Conservation (phyloP, 2,888 invertebrate species). For the Dione vanillae region DNA sequence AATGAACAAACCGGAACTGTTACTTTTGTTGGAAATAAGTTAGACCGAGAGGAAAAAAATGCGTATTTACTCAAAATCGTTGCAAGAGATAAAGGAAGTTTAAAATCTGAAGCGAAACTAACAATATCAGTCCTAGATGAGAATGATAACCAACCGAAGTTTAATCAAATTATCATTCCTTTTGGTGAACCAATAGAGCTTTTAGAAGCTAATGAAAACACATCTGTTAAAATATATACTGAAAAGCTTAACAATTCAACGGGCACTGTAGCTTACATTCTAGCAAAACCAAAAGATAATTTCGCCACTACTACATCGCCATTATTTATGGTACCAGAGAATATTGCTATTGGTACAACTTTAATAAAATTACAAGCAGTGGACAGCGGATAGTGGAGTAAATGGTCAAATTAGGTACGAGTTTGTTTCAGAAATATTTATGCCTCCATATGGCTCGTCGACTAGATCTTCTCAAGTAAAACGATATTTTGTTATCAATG, state of each 20-base stretch:
- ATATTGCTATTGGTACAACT: constrained; percentile 87
- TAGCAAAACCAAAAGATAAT: constrained; percentile 71
- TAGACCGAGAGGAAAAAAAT: constrained; percentile 90
- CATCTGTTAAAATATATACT: constrained; percentile 73
- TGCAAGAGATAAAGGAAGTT: constrained; percentile 90
- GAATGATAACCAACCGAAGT: constrained; percentile 91
- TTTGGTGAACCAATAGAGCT: constrained; percentile 87
- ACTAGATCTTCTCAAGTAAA: constrained; percentile 80
- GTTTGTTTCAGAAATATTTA: constrained; percentile 87
- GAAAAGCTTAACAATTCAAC: constrained; percentile 67
- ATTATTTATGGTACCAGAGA: constrained; percentile 88
- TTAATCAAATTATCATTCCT: constrained; percentile 88
- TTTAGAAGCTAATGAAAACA: constrained; percentile 85
- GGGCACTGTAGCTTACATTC: constrained; percentile 61
- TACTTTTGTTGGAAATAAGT: constrained; percentile 81
- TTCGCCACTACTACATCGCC: constrained; percentile 76
- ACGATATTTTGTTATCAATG: constrained; percentile 90
- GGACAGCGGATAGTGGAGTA: constrained; percentile 88
- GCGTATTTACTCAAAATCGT: constrained; percentile 88
- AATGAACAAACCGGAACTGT: constrained; percentile 87
- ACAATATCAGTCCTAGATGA: constrained; percentile 89
- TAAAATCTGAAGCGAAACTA: constrained; percentile 89
- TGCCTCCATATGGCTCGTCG: constrained; percentile 78
- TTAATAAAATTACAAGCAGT: constrained; percentile 88
- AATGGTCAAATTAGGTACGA: constrained; percentile 90